Base-by-base conservation (phyloP, 2,888 invertebrate genomes). In the Drosophila mettleri region DNA sequence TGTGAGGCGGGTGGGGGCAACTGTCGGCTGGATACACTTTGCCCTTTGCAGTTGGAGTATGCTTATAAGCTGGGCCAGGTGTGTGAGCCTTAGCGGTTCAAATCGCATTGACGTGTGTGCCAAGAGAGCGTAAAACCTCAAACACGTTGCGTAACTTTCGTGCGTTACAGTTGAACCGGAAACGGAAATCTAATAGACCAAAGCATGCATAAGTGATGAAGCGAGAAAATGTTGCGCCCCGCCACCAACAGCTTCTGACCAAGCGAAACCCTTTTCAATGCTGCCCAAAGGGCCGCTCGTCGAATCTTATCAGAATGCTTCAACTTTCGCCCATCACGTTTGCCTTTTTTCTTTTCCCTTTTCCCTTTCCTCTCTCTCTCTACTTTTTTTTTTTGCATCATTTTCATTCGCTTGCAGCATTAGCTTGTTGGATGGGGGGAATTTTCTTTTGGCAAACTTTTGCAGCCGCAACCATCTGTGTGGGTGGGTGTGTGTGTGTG, bases 121-220 rank as follows among this genome's bases (percentile, higher is more conserved):
- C 75, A 73, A 75, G 85, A 81, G 82, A 87, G 84, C 86, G 84
- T 84, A 82, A 84, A 84, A 84, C 84, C 84, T 84, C 84, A 87
- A 78, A 84, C 84, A 84, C 87, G 82, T 82, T 75, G 86, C 71
- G 65, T 63, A 75, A 81, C 81, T 78, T 86, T 77, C 66, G 70
- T 81, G 80, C 70, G 69, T 76, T 82, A 74, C 85, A 78, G 87
- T 79, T 87, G 74, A 87, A 87, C 87, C 86, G 85, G 88, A 85
- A 85, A 87, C 85, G 85, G 85, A 87, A 87, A 85, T 85, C 85
- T 87, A 85, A 85, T 87, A 85, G 85, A 87, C 87, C 85, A 85
- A 85, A 80, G 83, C 86, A 83, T 83, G 83, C 86, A 83, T 83
- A 83, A 86, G 83, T 83, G 83, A 83, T 83, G 83, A 83, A 86